These are phyloP conservation scores for Calosoma granatense DNA, from an alignment of 1,140 invertebrate species.

Conservation along the genomic window DNA sequence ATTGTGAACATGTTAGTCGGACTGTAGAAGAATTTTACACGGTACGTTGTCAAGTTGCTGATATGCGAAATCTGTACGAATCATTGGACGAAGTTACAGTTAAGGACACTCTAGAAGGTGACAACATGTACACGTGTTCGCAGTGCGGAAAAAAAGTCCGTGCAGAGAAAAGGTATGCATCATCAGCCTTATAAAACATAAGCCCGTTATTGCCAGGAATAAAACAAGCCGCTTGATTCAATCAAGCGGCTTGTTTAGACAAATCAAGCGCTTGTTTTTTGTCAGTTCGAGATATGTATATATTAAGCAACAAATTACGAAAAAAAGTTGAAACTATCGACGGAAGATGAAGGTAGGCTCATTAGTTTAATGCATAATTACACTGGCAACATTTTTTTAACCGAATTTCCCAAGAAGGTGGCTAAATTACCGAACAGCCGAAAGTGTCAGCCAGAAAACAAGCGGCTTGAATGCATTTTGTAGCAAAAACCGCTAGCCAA, in stretches of 20 bases:
- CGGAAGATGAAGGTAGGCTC: too few relatives aligned
- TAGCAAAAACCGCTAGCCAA: not conserved
- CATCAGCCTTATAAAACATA: too few relatives aligned
- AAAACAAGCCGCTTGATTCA: too few relatives aligned
- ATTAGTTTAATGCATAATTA: too few relatives aligned
- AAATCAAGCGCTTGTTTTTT: too few relatives aligned
- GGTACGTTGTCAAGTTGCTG: constrained; percentile 87
- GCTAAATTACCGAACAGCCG: too few relatives aligned
- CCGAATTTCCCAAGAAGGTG: too few relatives aligned
- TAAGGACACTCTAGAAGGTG: constrained; percentile 90
- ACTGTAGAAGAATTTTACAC: constrained; percentile 95
- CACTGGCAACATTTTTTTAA: too few relatives aligned
- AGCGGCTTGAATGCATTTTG: not conserved
- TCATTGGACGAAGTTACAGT: constrained; percentile 92
- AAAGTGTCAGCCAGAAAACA: not conserved
- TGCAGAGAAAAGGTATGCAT: constrained; percentile 70
- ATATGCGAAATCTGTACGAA: constrained; percentile 92
- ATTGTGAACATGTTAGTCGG: constrained; percentile 87
- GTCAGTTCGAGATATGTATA: not conserved
- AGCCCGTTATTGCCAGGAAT: too few relatives aligned
- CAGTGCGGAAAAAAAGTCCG: constrained; percentile 90
- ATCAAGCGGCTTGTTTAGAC: too few relatives aligned
- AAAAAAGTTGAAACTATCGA: too few relatives aligned
- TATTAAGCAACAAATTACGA: too few relatives aligned
- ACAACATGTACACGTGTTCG: constrained; percentile 96